Evolutionary conservation across 2,888 invertebrate species (phyloP).

Genomic region (Coremacera marginata): DNA sequence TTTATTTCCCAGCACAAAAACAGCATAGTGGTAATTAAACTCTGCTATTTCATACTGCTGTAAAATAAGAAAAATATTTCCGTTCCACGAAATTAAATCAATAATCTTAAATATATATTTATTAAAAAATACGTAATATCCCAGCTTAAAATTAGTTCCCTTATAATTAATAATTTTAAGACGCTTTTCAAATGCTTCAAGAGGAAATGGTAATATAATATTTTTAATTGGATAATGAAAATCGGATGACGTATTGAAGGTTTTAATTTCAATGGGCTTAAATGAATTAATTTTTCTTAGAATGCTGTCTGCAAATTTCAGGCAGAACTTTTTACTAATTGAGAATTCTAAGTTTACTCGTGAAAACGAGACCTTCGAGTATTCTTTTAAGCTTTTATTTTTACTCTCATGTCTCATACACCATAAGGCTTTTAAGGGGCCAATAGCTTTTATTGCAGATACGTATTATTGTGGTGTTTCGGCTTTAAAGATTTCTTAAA

Average conservation of each 20-base stretch:
- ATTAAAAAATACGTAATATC: conserved; percentile 8
- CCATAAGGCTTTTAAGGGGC: conserved; percentile 29
- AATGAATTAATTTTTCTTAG: neutral
- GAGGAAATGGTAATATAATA: neutral
- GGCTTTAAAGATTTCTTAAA: conserved; percentile 38
- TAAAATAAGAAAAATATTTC: conserved; percentile 5
- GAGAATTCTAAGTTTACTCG: conserved; percentile 27
- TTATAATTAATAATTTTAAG: conserved; percentile 9
- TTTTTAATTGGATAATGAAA: neutral
- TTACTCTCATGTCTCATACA: conserved; percentile 39
- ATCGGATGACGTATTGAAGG: neutral
- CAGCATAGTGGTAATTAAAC: conserved; percentile 6
- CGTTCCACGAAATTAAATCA: neutral
- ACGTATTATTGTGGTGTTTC: conserved; percentile 40
- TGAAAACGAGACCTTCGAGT: conserved; percentile 21
- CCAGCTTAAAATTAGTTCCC: conserved; percentile 10
- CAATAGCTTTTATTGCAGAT: conserved; percentile 26
- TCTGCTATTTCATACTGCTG: conserved; percentile 14
- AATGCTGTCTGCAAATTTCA: conserved; percentile 16
- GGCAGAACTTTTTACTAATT: conserved; percentile 12
- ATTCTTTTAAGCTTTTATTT: conserved; percentile 5
- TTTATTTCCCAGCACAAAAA: neutral
- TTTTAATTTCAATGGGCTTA: neutral
- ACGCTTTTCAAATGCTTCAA: neutral
- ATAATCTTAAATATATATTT: neutral